phyloP scores from a whole-genome alignment of 2,797 vertebrate genomes.

The Poeciliopsis presidionis region DNA sequence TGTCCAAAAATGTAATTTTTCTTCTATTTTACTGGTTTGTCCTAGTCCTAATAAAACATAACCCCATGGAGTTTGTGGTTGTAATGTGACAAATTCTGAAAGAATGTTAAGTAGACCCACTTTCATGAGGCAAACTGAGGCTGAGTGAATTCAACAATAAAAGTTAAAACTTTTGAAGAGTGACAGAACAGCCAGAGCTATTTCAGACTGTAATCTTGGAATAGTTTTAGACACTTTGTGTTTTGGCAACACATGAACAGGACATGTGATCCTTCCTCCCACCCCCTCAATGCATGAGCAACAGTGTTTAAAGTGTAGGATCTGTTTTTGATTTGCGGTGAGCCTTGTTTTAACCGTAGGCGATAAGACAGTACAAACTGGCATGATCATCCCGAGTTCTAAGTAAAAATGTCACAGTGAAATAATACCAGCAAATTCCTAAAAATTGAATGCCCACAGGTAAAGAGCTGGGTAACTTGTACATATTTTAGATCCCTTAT shows the following conservation, averaged over 20 bases:
- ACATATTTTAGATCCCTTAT: constrained; percentile 10
- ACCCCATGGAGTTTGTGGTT: neutral
- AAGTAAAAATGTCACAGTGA: constrained; percentile 52
- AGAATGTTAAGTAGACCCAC: neutral
- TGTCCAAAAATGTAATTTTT: neutral
- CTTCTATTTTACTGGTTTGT: neutral
- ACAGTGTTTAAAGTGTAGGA: constrained; percentile 68
- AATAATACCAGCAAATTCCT: constrained; percentile 35
- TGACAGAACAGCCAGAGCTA: constrained; percentile 72
- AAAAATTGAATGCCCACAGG: constrained; percentile 33
- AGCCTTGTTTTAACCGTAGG: constrained; percentile 74
- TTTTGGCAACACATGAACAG: constrained; percentile 81
- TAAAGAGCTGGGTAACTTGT: constrained; percentile 28
- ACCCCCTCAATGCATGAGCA: constrained; percentile 69
- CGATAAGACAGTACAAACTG: constrained; percentile 63
- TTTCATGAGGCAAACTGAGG: constrained; percentile 51
- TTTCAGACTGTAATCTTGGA: constrained; percentile 72
- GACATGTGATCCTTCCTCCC: constrained; percentile 73
- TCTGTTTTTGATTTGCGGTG: constrained; percentile 74
- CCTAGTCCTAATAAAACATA: neutral
- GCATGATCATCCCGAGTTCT: constrained; percentile 42
- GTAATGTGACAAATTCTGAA: constrained; percentile 4
- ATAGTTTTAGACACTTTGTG: constrained; percentile 73
- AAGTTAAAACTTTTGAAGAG: constrained; percentile 63
- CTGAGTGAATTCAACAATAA: constrained; percentile 74